phyloP scores from a whole-genome alignment of 2,888 invertebrate genomes.

The Ichneumoninae sp. region DNA sequence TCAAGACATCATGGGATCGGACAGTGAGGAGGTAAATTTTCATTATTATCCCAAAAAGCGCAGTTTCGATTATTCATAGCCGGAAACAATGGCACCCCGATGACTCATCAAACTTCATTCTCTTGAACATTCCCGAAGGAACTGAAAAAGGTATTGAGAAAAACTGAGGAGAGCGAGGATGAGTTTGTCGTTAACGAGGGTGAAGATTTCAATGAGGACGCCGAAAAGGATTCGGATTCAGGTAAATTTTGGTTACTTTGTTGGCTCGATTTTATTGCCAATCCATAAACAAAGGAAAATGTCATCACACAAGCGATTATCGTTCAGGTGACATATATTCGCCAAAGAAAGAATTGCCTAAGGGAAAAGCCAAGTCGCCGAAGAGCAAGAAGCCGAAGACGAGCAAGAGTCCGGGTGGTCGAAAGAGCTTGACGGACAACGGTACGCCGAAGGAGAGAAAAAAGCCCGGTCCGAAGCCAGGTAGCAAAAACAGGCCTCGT shows the following conservation, averaged over 20 bases:
- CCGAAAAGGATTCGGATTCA: slow-evolving; percentile 83
- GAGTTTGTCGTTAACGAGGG: slow-evolving; percentile 86
- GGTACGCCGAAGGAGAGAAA: slow-evolving; percentile 81
- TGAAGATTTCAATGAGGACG: slow-evolving; percentile 83
- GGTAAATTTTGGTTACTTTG: slow-evolving; percentile 72
- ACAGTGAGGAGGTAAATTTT: slow-evolving; percentile 89
- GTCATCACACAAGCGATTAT: neutral
- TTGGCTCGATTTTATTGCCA: neutral
- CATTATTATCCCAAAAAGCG: slow-evolving; percentile 18
- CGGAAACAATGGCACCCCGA: slow-evolving; percentile 33
- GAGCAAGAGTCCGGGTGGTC: slow-evolving; percentile 77
- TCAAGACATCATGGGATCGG: slow-evolving; percentile 90
- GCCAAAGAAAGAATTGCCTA: slow-evolving; percentile 79
- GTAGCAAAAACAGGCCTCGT: slow-evolving; percentile 81
- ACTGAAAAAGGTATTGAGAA: slow-evolving; percentile 83
- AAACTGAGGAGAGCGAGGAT: slow-evolving; percentile 85
- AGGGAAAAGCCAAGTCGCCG: slow-evolving; percentile 79
- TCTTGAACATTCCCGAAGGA: slow-evolving; percentile 78
- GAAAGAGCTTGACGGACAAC: slow-evolving; percentile 77
- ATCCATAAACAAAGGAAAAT: neutral
- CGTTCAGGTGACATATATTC: slow-evolving; percentile 81
- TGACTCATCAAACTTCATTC: slow-evolving; percentile 37
- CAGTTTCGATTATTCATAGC: slow-evolving; percentile 39
- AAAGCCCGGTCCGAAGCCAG: slow-evolving; percentile 83
- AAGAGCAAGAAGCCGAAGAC: slow-evolving; percentile 77